These are phyloP conservation scores for Aplidium turbinatum DNA, from an alignment of 23 tunicate species.

Conservation along the genomic window DNA sequence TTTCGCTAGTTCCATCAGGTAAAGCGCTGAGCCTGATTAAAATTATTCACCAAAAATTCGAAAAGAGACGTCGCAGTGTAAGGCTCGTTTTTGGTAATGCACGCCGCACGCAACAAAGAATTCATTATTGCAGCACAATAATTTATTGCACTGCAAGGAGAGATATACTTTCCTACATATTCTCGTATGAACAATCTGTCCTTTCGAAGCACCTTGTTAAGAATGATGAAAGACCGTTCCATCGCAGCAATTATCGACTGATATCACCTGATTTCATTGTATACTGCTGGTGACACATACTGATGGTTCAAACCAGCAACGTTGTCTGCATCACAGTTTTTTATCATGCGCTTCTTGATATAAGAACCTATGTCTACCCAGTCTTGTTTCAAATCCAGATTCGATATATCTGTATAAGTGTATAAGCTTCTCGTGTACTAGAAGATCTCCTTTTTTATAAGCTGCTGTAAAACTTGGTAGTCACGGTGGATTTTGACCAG, in stretches of 20 bases:
- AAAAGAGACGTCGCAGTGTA: too few species aligned
- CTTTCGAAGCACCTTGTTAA: constrained; percentile 1
- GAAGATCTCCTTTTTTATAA: constrained; percentile 41
- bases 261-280: constrained; percentile 14
- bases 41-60: too few species aligned
- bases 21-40: too few species aligned
- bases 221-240: constrained; percentile 18
- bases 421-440: constrained; percentile 12
- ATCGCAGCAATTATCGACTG: constrained; percentile 34
- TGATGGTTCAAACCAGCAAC: constrained; percentile 43
- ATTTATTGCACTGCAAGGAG: neutral
- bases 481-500: constrained; percentile 29
- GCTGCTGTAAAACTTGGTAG: constrained; percentile 41
- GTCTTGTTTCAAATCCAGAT: constrained; percentile 32
- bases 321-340: constrained; percentile 47
- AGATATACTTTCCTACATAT: neutral
- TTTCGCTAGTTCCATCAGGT: too few species aligned
- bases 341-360: too few species aligned
- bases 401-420: constrained; percentile 34
- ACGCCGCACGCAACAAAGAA: too few species aligned
- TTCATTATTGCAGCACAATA: neutral
- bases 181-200: neutral
- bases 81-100: too few species aligned
- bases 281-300: constrained; percentile 41
- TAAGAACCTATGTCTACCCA: constrained; percentile 35